Evolutionary conservation across 1,140 invertebrate genomes (phyloP).

Genomic region (Leptopilina boulardi): DNA sequence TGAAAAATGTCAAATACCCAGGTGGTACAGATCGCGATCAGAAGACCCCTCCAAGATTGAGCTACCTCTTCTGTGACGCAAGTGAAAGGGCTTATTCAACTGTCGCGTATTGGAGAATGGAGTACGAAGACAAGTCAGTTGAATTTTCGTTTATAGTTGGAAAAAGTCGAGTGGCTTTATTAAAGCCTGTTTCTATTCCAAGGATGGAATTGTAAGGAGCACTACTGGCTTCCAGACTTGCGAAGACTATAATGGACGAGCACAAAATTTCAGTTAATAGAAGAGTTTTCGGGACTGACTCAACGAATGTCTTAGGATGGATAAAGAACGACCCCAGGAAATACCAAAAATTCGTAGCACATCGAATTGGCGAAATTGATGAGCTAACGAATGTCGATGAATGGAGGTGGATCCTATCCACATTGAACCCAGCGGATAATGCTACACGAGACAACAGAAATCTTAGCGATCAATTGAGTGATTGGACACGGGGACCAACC

Average conservation of each 20-base stretch:
- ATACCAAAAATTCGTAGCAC: slow-evolving; percentile 68
- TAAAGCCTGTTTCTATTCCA: slow-evolving; percentile 54
- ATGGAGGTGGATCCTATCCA: slow-evolving; percentile 60
- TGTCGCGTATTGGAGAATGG: slow-evolving; percentile 56
- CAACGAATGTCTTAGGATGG: slow-evolving; percentile 61
- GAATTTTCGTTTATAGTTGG: slow-evolving; percentile 45
- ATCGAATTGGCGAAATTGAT: slow-evolving; percentile 68
- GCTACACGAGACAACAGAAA: slow-evolving; percentile 46
- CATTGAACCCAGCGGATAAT: slow-evolving; percentile 60
- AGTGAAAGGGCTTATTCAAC: slow-evolving; percentile 59
- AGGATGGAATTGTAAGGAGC: slow-evolving; percentile 59
- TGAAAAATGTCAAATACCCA: background rate
- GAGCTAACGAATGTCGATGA: slow-evolving; percentile 48
- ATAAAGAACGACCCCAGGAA: slow-evolving; percentile 49
- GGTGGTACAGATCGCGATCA: background rate
- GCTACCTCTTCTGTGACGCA: slow-evolving; percentile 63
- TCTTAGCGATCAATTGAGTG: background rate
- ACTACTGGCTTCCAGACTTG: slow-evolving; percentile 49
- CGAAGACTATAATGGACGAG: slow-evolving; percentile 32
- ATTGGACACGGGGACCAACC: slow-evolving; percentile 36
- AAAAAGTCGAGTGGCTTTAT: slow-evolving; percentile 53
- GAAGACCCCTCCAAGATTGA: slow-evolving; percentile 23
- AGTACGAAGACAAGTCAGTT: background rate
- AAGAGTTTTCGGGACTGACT: slow-evolving; percentile 66
- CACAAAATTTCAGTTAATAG: slow-evolving; percentile 2